Conservation (phyloP, 2,113 vertebrate species). For the Etheostoma spectabile region DNA sequence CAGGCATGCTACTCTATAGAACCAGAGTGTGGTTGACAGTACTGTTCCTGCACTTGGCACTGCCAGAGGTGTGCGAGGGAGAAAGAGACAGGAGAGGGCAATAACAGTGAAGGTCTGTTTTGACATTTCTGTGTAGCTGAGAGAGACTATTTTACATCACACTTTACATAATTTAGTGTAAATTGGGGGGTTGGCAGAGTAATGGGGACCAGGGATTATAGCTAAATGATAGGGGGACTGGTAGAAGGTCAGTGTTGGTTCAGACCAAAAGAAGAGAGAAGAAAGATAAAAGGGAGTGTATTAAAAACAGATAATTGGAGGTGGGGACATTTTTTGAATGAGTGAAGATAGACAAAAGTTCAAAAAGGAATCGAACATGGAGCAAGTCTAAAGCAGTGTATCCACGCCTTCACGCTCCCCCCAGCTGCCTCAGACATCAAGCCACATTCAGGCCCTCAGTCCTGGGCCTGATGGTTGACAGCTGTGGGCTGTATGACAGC, state of each 20-base stretch:
- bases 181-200: constrained; percentile 1
- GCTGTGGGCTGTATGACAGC: constrained; percentile 68
- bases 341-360: constrained; percentile 16
- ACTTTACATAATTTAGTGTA: background rate
- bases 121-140: constrained; percentile 8
- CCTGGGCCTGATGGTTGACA: constrained; percentile 63
- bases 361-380: background rate
- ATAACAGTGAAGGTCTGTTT: background rate
- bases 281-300: background rate
- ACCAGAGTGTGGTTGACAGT: constrained; percentile 31
- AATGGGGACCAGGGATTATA: constrained; percentile 30
- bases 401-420: constrained; percentile 11
- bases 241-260: constrained; percentile 23
- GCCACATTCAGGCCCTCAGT: constrained; percentile 24
- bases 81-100: constrained; percentile 4
- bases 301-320: constrained; percentile 5
- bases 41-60: constrained; percentile 54
- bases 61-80: constrained; percentile 25
- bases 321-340: background rate
- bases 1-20: constrained; percentile 24
- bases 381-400: constrained; percentile 2
- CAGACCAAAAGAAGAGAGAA: constrained; percentile 22
- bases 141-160: constrained; percentile 18
- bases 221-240: constrained; percentile 5
- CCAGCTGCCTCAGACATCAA: constrained; percentile 7